Base-by-base conservation (phyloP, 2,113 vertebrate genomes). In the Tupaia tana region DNA sequence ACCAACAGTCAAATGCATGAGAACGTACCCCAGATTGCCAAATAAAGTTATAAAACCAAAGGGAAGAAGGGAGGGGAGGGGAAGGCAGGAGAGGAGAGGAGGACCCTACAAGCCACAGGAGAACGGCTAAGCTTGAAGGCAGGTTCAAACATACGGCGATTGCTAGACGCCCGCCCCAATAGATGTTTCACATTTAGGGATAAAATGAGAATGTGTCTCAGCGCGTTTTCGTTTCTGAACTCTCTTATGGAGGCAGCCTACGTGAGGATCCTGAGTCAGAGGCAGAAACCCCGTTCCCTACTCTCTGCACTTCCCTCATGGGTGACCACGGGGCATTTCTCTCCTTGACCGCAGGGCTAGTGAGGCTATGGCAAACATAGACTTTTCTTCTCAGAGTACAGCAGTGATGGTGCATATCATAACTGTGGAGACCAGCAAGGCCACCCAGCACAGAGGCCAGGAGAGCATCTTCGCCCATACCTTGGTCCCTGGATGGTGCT, bases 341-440 rank as follows among this genome's bases (percentile, higher is more conserved):
- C 54, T 19, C 22, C 85, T 31, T 0, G 2, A 56, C 34, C 31
- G 11, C 3, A 2, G n/a, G 20, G 43, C 27, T 25, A 27, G 52
- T 56, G 75, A 83, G 16, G 52, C 71, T 59, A 6, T 15, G 10
- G n/a, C 79, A 80, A 75, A 70, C 81, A 9, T 9, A 13, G 59
- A 25, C 70, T n/a, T 25, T 63, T 82, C 70, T n/a, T 25, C 69
- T 82, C 24, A 4, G 29, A 66, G 2, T 1, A 22, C 6, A 15
- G 24, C 61, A 22, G 25, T 6, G 24, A 8, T 16, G 9, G 52
- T 27, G 19, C n/a, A 6, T 27, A 5, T 5, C 82, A 11, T 20
- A 61, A 0, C 66, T n/a, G 9, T 2, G n/a, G 8, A 20, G 7
- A 56, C 13, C 4, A 10, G 34, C 4, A 25, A 18, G 52, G 7